Conservation (phyloP, 2,888 invertebrate genomes). For the Augiades crinisus region DNA sequence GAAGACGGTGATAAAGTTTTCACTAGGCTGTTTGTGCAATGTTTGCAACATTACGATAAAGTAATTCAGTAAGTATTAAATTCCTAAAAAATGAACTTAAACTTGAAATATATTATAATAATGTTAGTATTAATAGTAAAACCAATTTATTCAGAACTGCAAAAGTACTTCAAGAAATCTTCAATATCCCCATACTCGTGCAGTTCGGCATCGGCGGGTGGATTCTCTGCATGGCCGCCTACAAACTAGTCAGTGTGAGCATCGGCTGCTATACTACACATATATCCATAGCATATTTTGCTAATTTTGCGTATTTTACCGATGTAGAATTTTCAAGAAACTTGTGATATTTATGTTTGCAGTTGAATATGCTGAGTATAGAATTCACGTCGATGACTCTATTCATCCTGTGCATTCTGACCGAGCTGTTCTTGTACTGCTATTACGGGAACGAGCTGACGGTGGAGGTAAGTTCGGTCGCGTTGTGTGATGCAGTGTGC, state of each 20-base stretch:
- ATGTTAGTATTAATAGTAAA: neutral
- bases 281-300: too few species aligned
- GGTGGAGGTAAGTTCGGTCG: too few species aligned
- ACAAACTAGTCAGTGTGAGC: conserved; percentile 65
- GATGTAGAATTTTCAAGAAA: neutral
- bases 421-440: conserved; percentile 79
- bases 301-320: neutral
- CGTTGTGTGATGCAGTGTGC: too few species aligned
- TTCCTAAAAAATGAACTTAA: neutral
- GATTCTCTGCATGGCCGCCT: conserved; percentile 73
- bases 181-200: conserved; percentile 58
- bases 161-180: conserved; percentile 53
- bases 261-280: conserved; percentile 41
- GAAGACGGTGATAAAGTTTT: conserved; percentile 38
- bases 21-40: conserved; percentile 44
- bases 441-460: conserved; percentile 81
- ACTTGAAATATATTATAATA: too few species aligned
- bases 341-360: conserved; percentile 21
- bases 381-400: conserved; percentile 76
- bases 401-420: conserved; percentile 77
- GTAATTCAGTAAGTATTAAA: conserved; percentile 47
- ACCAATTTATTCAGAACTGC: conserved; percentile 41
- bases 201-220: conserved; percentile 70
- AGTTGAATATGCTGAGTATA: conserved; percentile 57
- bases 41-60: conserved; percentile 51